Conservation (phyloP, 2,113 vertebrate species). For the Scomber japonicus region DNA sequence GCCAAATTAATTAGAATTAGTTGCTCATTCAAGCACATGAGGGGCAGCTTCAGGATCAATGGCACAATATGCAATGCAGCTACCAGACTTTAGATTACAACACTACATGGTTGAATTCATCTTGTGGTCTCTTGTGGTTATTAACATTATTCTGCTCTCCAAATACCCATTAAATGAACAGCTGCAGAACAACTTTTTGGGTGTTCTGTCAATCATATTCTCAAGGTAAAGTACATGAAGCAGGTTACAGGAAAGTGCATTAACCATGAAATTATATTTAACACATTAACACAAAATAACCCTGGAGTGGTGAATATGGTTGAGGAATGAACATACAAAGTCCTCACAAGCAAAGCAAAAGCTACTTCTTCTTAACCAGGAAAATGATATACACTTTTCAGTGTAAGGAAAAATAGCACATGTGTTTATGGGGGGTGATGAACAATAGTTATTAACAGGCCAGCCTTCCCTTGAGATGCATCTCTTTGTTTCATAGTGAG, state of each 20-base stretch:
- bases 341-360: background rate
- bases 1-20: too few relatives aligned
- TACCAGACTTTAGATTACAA: too few relatives aligned
- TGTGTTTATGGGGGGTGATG: constrained; percentile 25
- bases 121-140: background rate
- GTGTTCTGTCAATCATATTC: background rate
- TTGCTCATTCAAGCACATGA: too few relatives aligned
- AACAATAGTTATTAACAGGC: constrained; percentile 53
- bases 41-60: too few relatives aligned
- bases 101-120: too few relatives aligned
- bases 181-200: background rate
- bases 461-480: constrained; percentile 26
- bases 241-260: background rate
- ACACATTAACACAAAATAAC: background rate
- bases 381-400: background rate
- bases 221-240: background rate
- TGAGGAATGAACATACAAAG: background rate
- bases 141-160: background rate
- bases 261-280: background rate
- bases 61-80: too few relatives aligned
- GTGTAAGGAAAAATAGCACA: background rate
- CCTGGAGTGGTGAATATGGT: background rate
- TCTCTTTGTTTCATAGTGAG: constrained; percentile 42
- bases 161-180: background rate
- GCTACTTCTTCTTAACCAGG: background rate